phyloP scores from a whole-genome alignment of 2,113 vertebrate species.

The Coregonus clupeaformis region DNA sequence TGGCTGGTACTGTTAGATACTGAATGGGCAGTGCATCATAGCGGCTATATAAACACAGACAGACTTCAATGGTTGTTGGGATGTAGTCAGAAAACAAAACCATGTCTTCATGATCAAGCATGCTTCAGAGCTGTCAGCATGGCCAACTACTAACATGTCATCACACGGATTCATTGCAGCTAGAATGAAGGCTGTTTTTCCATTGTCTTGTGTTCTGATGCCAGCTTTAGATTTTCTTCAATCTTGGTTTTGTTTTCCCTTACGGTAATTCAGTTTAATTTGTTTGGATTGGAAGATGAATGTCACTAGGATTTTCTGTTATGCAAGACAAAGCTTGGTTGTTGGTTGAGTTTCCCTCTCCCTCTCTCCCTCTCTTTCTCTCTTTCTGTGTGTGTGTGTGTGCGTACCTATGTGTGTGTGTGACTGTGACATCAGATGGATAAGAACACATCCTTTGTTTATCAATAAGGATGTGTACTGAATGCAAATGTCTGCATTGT shows the following conservation, averaged over 20 bases:
- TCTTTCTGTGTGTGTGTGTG: background rate
- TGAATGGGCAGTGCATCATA: too few species aligned
- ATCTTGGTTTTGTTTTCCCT: background rate
- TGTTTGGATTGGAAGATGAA: background rate
- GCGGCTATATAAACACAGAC: too few species aligned
- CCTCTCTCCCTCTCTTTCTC: background rate
- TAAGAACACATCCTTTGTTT: too few species aligned
- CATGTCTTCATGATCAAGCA: background rate
- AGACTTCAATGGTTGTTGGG: too few species aligned
- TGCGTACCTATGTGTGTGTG: background rate
- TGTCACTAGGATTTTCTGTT: background rate
- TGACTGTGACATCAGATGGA: background rate
- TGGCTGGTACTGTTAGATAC: too few species aligned
- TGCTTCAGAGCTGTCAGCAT: background rate
- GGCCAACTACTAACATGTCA: background rate
- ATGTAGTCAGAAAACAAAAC: too few species aligned
- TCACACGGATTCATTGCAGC: background rate
- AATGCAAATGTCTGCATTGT: background rate
- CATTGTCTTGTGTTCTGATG: background rate
- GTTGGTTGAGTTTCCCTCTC: too few species aligned
- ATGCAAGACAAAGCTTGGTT: too few species aligned
- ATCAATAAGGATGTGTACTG: too few species aligned
- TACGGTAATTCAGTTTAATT: background rate
- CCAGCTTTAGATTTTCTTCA: background rate
- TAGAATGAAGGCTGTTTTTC: background rate